Evolutionary conservation across 2,888 invertebrate genomes (phyloP), one percentile per base, ranked within the genome.

Genomic region (Chalcis sispes): DNA sequence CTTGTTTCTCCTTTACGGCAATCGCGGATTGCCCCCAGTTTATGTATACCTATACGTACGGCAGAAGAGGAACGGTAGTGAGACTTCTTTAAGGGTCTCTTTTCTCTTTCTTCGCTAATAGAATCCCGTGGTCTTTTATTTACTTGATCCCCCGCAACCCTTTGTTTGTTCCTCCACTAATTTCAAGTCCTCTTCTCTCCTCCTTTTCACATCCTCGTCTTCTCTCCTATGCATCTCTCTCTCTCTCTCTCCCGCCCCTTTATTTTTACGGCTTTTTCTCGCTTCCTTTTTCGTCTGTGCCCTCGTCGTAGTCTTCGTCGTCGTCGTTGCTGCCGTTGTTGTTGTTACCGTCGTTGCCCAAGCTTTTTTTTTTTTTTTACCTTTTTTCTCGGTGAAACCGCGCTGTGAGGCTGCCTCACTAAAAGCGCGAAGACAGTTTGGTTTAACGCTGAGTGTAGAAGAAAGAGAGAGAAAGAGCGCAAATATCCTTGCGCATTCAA

Each of bases 51-150:
- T 20, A 27, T 10, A 23, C 29, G 40, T 18, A 1, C 32, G 1
- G 18, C 48, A 46, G 29, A 32, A 52, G 65, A 10, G 52, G n/a
- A n/a, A n/a, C n/a, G n/a, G n/a, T n/a, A n/a, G n/a, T 13, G 5
- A 46, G 42, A 13, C 18, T 2, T 2, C 40, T 36, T 62, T 66
- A 56, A 71, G 67, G 40, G 48, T 25, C 71, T 69, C 72, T 40
- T 64, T 36, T 59, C 15, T 48, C 62, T 8, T 42, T 65, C 64
- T 27, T 15, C 80, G 82, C 83, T 85, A 85, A 86, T 85, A 85
- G 86, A 85, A 85, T 84, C 79, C 78, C 81, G 81, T 50, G 80
- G 78, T 79, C 82, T 82, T 85, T 84, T 84, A 83, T 86, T 85
- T 84, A 80, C 83, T 79, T 77, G 81, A 71, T 81, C 80, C 80